Percentiles rank a stretch among this genome's conserved stretches.
Evolutionary conservation across 37 sponge, comb jelly and placozoan species (phyloP).

Genomic region (Halichondria panicea): DNA sequence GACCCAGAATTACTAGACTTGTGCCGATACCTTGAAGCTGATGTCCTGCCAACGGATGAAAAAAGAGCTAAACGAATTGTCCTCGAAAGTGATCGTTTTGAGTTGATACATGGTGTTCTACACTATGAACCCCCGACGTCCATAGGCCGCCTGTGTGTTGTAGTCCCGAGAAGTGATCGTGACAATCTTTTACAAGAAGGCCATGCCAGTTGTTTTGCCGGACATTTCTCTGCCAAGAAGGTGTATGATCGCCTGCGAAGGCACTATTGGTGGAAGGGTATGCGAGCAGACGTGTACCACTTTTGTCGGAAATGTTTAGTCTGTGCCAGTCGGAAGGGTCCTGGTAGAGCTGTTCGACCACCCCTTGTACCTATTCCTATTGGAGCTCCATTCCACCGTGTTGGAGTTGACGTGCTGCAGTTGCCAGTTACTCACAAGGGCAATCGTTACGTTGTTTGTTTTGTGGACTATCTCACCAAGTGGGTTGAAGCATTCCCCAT

Average conservation of each 20-base stretch:
- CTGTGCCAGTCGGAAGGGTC: constrained; percentile 34
- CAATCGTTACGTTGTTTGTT: constrained; percentile 39
- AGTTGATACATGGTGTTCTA: constrained; percentile 30
- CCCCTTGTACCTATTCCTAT: constrained; percentile 48
- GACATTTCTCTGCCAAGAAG: constrained; percentile 16
- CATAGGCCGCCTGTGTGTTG: background rate
- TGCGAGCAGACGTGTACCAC: constrained; percentile 13
- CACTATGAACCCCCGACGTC: background rate
- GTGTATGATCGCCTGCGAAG: constrained; percentile 5
- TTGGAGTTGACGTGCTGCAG: constrained; percentile 54
- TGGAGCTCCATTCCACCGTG: constrained; percentile 38
- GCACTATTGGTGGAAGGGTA: constrained; percentile 56
- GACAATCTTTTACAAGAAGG: background rate
- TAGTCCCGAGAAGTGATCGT: constrained; percentile 7
- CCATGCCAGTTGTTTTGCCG: constrained; percentile 23
- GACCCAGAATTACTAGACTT: no score
- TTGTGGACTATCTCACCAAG: constrained; percentile 42
- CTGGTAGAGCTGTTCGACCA: constrained; percentile 4
- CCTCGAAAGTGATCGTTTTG: constrained; percentile 3
- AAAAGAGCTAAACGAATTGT: constrained; percentile 15
- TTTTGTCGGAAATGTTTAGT: constrained; percentile 16
- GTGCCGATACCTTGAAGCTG: constrained; percentile 8
- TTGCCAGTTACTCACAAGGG: constrained; percentile 31
- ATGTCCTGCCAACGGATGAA: constrained; percentile 5
- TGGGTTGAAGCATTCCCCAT: background rate